phyloP scores from a whole-genome alignment of 2,888 invertebrate species.

The Diarsia rubi region DNA sequence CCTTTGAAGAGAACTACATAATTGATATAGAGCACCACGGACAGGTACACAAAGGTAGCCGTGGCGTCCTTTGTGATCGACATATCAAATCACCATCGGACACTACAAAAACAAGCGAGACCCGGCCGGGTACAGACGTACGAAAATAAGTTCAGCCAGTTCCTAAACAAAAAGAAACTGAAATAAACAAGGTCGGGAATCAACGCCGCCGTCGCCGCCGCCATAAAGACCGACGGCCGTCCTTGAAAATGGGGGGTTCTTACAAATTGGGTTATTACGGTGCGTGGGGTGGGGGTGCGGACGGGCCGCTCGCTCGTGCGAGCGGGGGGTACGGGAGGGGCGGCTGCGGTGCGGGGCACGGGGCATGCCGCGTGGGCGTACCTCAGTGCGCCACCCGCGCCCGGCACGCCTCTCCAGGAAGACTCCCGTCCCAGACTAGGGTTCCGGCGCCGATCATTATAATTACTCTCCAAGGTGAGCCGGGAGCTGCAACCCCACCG shows the following conservation, averaged over 20 bases:
- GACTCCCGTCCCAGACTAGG: constrained; percentile 87
- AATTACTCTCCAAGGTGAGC: constrained; percentile 91
- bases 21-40: constrained; percentile 75
- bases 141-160: constrained; percentile 89
- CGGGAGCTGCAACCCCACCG: constrained; percentile 85
- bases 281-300: constrained; percentile 87
- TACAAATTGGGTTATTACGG: constrained; percentile 91
- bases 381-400: constrained; percentile 86
- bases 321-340: constrained; percentile 81
- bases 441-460: constrained; percentile 90
- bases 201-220: constrained; percentile 90
- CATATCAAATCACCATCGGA: constrained; percentile 76
- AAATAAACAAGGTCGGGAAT: constrained; percentile 91
- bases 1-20: constrained; percentile 78
- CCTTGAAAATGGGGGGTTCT: constrained; percentile 91
- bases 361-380: constrained; percentile 83
- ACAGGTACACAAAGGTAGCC: constrained; percentile 70
- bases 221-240: constrained; percentile 91
- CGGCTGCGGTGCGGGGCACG: constrained; percentile 60
- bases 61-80: constrained; percentile 73
- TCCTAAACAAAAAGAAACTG: constrained; percentile 91
- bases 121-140: constrained; percentile 83
- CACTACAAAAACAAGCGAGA: constrained; percentile 80
- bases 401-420: constrained; percentile 90
- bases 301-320: constrained; percentile 83